Percentiles rank a stretch among this genome's conserved stretches.
phyloP scores from a whole-genome alignment of 1,140 invertebrate genomes.

The Drosophila rhopaloa region DNA sequence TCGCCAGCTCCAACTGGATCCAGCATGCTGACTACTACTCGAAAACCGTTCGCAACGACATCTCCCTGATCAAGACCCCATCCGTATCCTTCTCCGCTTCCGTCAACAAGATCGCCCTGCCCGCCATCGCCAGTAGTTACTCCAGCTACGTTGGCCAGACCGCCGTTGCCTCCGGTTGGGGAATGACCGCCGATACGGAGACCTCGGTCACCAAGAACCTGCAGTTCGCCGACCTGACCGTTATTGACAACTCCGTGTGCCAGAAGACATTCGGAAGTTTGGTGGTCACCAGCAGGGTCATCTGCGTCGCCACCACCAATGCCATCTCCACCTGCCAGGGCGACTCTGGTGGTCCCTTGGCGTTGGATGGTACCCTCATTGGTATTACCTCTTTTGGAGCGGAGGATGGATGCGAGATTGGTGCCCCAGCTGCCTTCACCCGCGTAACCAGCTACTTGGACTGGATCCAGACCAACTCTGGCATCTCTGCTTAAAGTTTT shows the following conservation, averaged over 20 bases:
- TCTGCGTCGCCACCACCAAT: conserved; percentile 42
- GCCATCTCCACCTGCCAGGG: conserved; percentile 37
- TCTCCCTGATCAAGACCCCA: conserved; percentile 41
- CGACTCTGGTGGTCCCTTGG: conserved; percentile 49
- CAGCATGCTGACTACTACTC: conserved; percentile 49
- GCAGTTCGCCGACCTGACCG: conserved; percentile 22
- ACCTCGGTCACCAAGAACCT: conserved; percentile 10
- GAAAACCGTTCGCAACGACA: conserved; percentile 31
- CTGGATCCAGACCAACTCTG: conserved; percentile 84
- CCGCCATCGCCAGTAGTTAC: conserved; percentile 28
- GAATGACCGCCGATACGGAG: conserved; percentile 26
- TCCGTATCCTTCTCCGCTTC: conserved; percentile 10
- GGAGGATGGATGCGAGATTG: conserved; percentile 27
- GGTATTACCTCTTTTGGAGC: conserved; percentile 84
- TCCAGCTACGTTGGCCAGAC: conserved; percentile 33
- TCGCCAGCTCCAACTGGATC: conserved; percentile 38
- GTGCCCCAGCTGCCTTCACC: conserved; percentile 85
- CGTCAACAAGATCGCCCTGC: conserved; percentile 39
- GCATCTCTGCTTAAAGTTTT: conserved; percentile 5
- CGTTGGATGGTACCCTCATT: conserved; percentile 47
- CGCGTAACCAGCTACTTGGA: conserved; percentile 85
- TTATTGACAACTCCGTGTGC: conserved; percentile 25
- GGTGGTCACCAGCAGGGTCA: conserved; percentile 25
- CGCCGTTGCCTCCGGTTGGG: conserved; percentile 49
- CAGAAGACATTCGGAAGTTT: conserved; percentile 10